These are phyloP conservation scores for Ectropis crepuscularia DNA, from an alignment of 2,888 invertebrate species.

Conservation along the genomic window DNA sequence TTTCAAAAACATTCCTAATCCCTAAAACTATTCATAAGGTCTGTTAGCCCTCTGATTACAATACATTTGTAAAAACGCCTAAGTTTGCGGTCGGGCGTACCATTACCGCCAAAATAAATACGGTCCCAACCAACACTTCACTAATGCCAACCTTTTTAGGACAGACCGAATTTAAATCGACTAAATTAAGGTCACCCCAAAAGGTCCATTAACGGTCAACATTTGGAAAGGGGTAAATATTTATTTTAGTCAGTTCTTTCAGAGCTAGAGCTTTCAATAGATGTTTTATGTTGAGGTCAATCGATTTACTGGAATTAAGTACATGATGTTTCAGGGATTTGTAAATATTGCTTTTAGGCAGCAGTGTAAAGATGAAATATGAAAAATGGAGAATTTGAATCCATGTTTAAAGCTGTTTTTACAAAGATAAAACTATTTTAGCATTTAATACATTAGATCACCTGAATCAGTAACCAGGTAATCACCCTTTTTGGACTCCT, in stretches of 20 bases:
- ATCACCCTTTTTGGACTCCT: too few relatives aligned
- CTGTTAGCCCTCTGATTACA: conserved; percentile 4
- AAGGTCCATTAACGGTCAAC: conserved; percentile 46
- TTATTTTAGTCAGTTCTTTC: conserved; percentile 24
- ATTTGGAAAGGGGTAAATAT: conserved; percentile 35
- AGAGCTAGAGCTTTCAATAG: conserved; percentile 17
- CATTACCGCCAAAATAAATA: conserved; percentile 43
- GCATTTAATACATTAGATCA: too few relatives aligned
- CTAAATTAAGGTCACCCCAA: conserved; percentile 45
- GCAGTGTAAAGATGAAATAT: too few relatives aligned
- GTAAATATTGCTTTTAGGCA: too few relatives aligned
- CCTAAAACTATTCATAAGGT: conserved; percentile 3
- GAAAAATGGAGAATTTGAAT: neutral
- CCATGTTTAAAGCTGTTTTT: neutral
- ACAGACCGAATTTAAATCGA: conserved; percentile 45
- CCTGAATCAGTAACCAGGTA: too few relatives aligned
- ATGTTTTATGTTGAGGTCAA: conserved; percentile 2
- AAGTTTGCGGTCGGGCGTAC: conserved; percentile 26
- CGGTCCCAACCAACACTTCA: conserved; percentile 40
- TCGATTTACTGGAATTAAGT: conserved; percentile 2
- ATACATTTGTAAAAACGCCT: conserved; percentile 24
- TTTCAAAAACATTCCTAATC: neutral
- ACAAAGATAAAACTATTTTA: neutral
- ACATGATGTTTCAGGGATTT: too few relatives aligned
- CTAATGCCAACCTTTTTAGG: conserved; percentile 44